Base-by-base conservation (phyloP, 2,113 vertebrate species). In the Lepisosteus oculatus region DNA sequence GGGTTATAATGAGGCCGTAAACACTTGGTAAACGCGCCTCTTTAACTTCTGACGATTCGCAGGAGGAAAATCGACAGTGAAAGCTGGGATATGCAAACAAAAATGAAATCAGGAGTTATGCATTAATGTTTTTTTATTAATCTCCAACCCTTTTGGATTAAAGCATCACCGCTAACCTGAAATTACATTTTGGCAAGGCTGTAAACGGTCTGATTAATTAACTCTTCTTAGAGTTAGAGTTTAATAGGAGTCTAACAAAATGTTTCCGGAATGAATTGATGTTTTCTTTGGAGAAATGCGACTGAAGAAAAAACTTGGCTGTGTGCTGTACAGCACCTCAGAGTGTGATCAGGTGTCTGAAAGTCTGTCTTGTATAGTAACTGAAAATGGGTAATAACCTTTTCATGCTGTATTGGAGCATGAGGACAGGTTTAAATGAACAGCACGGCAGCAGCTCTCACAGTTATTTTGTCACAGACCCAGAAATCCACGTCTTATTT, bases 1-100 rank as follows among this genome's bases (percentile, higher is more conserved):
- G 84, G 85, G 88, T 88, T 87, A 91, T 92, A 92, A 93, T 93
- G 92, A 90, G 88, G 87, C 87, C 82, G 88, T 92, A 93, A 95
- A 93, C 91, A 91, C 89, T 76, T 77, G 76, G 82, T 72, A 80
- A 87, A 83, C 84, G 78, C 17, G 70, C 78, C 80, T 76, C 80
- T 84, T 87, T 81, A 76, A 77, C 75, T 72, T 76, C 75, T 41
- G 75, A 77, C 82, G 80, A 80, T 81, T 74, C 77, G 70, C 72
- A 79, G 79, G 71, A 71, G 61, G 61, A 74, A 69, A 73, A 78
- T 81, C n/a, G 51, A 67, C 67, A 74, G 3, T 59, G 56, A 59
- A 59, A 14, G n/a, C 11, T 12, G 11, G 3, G 12, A 59, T 12
- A 51, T 51, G 9, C 47, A 51, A 51, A 51, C 5, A 5, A 51